Evolutionary conservation across 2,797 vertebrate species (phyloP).

Genomic region (Loris lydekkerianus): DNA sequence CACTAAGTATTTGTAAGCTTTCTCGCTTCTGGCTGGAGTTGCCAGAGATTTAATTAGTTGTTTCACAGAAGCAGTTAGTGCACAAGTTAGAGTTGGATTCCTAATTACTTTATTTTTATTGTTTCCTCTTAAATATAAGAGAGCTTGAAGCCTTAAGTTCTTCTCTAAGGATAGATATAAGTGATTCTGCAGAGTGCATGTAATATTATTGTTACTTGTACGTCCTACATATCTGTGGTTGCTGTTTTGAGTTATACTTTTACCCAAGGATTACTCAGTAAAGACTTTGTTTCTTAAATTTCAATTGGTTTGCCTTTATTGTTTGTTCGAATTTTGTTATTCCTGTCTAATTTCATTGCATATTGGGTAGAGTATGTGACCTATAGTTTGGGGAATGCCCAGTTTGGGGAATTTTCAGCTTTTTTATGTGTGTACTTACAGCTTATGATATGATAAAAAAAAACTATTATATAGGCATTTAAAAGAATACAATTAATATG

Average conservation of each 20-base stretch:
- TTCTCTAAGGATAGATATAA: background rate
- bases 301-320: background rate
- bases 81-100: background rate
- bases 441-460: background rate
- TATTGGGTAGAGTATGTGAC: background rate
- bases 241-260: constrained; percentile 38
- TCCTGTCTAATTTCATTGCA: background rate
- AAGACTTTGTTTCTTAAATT: background rate
- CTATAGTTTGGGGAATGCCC: background rate
- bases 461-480: background rate
- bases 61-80: constrained; percentile 13
- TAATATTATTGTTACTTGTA: background rate
- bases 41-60: constrained; percentile 41
- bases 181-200: background rate
- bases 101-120: constrained; percentile 47
- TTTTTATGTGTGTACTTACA: background rate
- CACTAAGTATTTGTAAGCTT: background rate
- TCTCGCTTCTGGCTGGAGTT: constrained; percentile 8
- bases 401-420: background rate
- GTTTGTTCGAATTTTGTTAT: constrained; percentile 32
- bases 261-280: background rate
- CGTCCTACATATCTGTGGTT: background rate
- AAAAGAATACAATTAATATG: background rate
- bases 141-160: constrained; percentile 17
- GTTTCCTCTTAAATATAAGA: constrained; percentile 55